phyloP scores from a whole-genome alignment of 2,113 vertebrate genomes.

The Australoheros scitulus region DNA sequence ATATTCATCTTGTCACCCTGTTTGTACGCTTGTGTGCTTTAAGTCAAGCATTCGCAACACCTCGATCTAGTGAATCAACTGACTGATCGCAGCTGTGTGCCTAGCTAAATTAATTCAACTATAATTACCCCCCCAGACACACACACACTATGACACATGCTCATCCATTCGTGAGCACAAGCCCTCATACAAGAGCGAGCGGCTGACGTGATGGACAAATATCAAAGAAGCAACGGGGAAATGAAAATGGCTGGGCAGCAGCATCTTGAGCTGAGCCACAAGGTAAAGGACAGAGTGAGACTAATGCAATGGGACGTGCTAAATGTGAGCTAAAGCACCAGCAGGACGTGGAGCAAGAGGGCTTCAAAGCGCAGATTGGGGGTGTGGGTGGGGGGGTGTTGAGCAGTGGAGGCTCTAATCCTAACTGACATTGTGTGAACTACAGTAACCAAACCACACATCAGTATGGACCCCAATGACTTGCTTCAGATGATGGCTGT shows the following conservation, averaged over 20 bases:
- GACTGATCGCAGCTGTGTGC: constrained; percentile 30
- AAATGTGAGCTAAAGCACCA: constrained; percentile 75
- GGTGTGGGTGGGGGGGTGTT: constrained; percentile 9
- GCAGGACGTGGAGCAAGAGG: constrained; percentile 64
- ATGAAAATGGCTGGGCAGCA: constrained; percentile 41
- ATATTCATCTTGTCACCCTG: constrained; percentile 23
- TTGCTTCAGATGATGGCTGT: constrained; percentile 47
- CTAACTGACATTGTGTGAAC: constrained; percentile 72
- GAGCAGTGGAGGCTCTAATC: constrained; percentile 62
- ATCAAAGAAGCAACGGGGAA: constrained; percentile 52
- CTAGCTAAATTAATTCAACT: not conserved
- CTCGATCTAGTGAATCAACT: constrained; percentile 27
- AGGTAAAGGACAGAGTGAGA: constrained; percentile 72
- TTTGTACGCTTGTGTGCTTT: constrained; percentile 25
- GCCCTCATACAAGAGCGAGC: constrained; percentile 7
- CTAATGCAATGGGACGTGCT: constrained; percentile 75
- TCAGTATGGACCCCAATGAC: constrained; percentile 54
- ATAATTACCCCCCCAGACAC: constrained; percentile 28
- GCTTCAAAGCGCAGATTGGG: constrained; percentile 54
- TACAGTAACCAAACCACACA: constrained; percentile 69
- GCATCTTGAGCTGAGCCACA: constrained; percentile 55
- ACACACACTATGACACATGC: constrained; percentile 15
- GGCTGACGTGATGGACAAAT: constrained; percentile 37
- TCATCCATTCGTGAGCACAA: not conserved
- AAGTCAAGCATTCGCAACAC: constrained; percentile 35